phyloP scores from a whole-genome alignment of 2,888 invertebrate species.

The Rhagonycha fulva region DNA sequence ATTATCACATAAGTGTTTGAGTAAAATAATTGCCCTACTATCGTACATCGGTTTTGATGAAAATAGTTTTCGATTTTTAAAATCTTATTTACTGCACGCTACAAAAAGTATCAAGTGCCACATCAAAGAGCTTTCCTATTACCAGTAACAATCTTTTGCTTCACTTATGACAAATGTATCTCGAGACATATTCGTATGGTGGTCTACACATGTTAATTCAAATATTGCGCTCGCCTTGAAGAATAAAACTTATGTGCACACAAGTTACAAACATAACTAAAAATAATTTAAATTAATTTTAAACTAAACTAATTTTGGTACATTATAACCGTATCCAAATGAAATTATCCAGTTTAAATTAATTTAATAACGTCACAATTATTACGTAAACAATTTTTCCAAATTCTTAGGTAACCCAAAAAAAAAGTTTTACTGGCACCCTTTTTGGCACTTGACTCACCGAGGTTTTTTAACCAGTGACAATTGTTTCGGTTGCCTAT shows the following conservation, averaged over 20 bases:
- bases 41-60: neutral
- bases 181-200: conserved; percentile 31
- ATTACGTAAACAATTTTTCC: neutral
- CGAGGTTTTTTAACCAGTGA: no score
- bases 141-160: conserved; percentile 32
- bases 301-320: conserved; percentile 5
- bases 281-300: conserved; percentile 15
- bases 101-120: conserved; percentile 23
- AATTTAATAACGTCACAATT: neutral
- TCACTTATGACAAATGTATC: conserved; percentile 38
- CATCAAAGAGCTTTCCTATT: conserved; percentile 35
- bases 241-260: neutral
- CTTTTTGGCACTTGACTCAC: no score
- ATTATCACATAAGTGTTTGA: neutral
- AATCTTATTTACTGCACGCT: neutral
- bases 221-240: conserved; percentile 18
- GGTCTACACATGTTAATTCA: conserved; percentile 32
- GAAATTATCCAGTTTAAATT: neutral
- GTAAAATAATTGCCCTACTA: neutral
- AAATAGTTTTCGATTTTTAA: neutral
- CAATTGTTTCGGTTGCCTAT: no score
- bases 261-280: conserved; percentile 11
- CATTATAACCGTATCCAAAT: neutral
- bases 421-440: no score
- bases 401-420: neutral